phyloP scores from a whole-genome alignment of 2,113 vertebrate species.

The Sorex araneus region DNA sequence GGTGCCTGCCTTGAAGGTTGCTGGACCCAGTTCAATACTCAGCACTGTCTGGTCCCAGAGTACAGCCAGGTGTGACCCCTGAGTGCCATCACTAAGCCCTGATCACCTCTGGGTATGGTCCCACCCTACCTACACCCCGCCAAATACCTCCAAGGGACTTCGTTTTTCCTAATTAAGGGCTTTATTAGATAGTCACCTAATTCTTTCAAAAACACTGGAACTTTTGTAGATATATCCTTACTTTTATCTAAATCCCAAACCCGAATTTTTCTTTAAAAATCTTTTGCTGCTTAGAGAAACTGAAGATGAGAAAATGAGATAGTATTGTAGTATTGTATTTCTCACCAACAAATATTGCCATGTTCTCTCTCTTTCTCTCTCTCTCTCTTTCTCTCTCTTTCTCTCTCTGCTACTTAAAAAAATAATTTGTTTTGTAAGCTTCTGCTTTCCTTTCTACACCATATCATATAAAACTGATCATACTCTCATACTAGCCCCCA shows the following conservation, averaged over 20 bases:
- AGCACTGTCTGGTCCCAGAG: too few relatives aligned
- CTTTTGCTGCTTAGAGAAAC: neutral
- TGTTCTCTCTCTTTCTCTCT: too few relatives aligned
- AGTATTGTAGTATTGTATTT: neutral
- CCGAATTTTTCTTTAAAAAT: neutral
- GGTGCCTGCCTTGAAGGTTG: too few relatives aligned
- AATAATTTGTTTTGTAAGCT: neutral
- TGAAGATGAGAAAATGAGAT: neutral
- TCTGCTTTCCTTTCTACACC: neutral
- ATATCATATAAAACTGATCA: neutral
- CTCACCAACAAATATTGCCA: neutral
- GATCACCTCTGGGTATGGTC: too few relatives aligned
- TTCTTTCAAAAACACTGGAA: neutral
- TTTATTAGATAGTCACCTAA: neutral
- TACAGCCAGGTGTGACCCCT: too few relatives aligned
- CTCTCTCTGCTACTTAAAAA: neutral
- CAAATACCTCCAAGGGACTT: neutral
- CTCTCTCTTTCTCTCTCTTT: neutral
- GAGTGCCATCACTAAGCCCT: too few relatives aligned
- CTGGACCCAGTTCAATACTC: too few relatives aligned
- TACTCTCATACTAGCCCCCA: neutral
- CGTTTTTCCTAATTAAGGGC: neutral
- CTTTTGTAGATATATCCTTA: neutral
- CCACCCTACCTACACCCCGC: too few relatives aligned
- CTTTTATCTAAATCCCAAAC: neutral